Conservation (phyloP, 2,888 invertebrate species). For the Tinea semifulvella region DNA sequence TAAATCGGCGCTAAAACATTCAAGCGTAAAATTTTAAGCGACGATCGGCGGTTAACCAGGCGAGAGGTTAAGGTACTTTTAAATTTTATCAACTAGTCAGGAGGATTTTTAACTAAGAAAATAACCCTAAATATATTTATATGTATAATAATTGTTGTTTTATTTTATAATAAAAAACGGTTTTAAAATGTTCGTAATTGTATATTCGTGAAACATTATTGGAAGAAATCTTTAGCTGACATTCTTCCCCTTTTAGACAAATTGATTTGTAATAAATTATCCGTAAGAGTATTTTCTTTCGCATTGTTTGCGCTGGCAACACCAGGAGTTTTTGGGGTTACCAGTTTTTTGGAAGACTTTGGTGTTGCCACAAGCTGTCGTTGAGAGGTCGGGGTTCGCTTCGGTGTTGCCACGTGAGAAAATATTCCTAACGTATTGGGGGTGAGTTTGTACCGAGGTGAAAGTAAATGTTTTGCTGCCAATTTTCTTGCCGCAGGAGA, state of each 20-base stretch:
- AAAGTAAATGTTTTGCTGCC: slow-evolving; percentile 70
- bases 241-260: slow-evolving; percentile 77
- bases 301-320: slow-evolving; percentile 21
- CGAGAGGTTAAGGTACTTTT: too few species aligned
- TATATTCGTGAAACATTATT: too few species aligned
- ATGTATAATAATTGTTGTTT: too few species aligned
- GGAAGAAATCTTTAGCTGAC: slow-evolving; percentile 85
- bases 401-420: slow-evolving; percentile 35
- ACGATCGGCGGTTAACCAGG: too few species aligned
- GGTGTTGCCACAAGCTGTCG: slow-evolving; percentile 36
- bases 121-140: neutral
- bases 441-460: slow-evolving; percentile 53
- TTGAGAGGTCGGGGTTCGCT: slow-evolving; percentile 28
- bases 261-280: slow-evolving; percentile 84
- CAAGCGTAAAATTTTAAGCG: too few species aligned
- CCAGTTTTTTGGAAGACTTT: slow-evolving; percentile 22
- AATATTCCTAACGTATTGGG: slow-evolving; percentile 44
- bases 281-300: slow-evolving; percentile 72
- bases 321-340: slow-evolving; percentile 20
- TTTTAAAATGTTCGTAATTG: too few species aligned
- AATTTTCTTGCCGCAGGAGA: slow-evolving; percentile 94
- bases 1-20: too few species aligned
- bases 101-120: neutral
- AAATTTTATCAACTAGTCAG: neutral
- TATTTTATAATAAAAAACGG: too few species aligned